Evolutionary conservation across 2,113 vertebrate species (phyloP), one percentile per base, ranked within the genome.

Genomic region (Tringa solitaria): DNA sequence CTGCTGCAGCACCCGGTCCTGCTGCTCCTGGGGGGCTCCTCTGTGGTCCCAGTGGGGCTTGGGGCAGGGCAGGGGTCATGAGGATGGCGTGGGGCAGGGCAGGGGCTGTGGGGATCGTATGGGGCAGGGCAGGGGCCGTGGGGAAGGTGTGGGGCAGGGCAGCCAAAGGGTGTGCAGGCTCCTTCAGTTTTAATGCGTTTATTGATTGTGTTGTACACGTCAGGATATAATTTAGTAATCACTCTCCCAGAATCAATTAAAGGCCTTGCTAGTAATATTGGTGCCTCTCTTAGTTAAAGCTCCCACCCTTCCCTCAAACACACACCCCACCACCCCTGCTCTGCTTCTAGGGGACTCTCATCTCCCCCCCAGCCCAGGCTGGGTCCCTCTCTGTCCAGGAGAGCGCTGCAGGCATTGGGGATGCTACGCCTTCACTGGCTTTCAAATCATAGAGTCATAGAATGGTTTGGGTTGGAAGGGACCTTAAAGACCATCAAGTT

Each of bases 241-340:
- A 16, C 83, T 97, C 93, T 92, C 80, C 78, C 33, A 75, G 93
- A 97, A 96, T 93, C 96, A 96, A 81, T 97, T 96, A 95, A 92
- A 85, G 90, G 32, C 45, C 57, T 94, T 81, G 83, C 92, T 91
- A 61, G 83, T 60, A 81, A 54, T 45, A 26, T 4, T 75, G 41
- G 65, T 46, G 41, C 92, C 33, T 91, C 48, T 64, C 54, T 57
- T 90, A 68, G 64, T 88, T 93, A 84, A 92, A 95, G 63, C 54
- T 60, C 54, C 69, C 37, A 35, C 12, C 39, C 59, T 75, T 32
- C 60, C 54, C 37, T 64, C 61, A 70, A 21, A 37, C 4, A 2
- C 41, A 23, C 28, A 30, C 63, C 35, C 21, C 26, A 17, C 21
- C 2, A 0, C 23, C 35, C 54, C 77, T 33, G 51, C 50, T 77